Conservation (phyloP, 2,888 invertebrate species). For the Diaphora mendica region DNA sequence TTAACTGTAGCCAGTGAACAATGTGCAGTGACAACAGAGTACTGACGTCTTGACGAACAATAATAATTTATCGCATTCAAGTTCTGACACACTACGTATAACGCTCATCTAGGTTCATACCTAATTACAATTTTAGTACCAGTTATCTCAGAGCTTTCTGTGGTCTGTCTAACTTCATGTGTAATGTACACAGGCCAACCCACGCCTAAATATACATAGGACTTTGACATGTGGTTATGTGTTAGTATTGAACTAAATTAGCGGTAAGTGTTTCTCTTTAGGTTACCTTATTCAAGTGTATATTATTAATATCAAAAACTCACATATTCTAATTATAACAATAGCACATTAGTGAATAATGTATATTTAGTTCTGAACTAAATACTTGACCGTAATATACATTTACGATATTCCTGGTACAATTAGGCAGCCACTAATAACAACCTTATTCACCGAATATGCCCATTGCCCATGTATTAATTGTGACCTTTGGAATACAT, state of each 20-base stretch:
- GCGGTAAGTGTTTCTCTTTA: neutral
- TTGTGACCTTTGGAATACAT: too few species aligned
- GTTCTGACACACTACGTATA: neutral
- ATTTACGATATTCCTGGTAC: too few species aligned
- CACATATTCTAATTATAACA: too few species aligned
- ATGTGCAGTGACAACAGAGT: neutral
- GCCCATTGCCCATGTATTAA: too few species aligned
- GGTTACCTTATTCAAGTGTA: neutral
- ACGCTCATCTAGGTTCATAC: neutral
- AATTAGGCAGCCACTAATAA: too few species aligned
- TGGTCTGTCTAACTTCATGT: neutral
- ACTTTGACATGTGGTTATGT: neutral
- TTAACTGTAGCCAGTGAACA: neutral
- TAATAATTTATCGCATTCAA: neutral
- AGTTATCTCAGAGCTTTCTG: neutral
- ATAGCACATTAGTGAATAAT: neutral
- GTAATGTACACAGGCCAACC: neutral
- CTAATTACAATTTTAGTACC: neutral
- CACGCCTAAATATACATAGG: neutral
- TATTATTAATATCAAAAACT: too few species aligned
- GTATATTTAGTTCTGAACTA: neutral
- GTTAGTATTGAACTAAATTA: neutral
- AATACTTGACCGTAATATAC: too few species aligned
- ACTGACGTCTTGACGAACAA: neutral
- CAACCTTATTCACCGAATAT: too few species aligned